Base-by-base conservation (phyloP, 2,113 vertebrate genomes). In the Ammospiza nelsoni region DNA sequence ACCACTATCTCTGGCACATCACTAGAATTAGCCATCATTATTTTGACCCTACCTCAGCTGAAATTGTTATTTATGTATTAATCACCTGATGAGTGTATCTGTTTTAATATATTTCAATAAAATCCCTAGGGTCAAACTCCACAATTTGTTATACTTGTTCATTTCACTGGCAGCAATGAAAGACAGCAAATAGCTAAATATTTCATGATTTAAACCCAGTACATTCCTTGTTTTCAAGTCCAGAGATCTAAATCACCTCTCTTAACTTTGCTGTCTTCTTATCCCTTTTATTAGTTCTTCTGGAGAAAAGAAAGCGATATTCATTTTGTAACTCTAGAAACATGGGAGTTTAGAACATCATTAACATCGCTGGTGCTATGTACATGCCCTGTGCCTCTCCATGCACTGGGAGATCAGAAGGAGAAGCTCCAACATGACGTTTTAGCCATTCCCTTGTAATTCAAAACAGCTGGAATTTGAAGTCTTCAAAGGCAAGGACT, bases 1-100 rank as follows among this genome's bases (percentile, higher is more conserved):
- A 72, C 35, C 46, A 74, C 39, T 33, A 73, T 75, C 82, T 85
- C 18, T 52, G 67, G 87, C 73, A 68, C 16, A 65, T 51, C 28
- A n/a, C 71, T 82, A 75, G 57, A 96, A 94, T 75, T 68, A 85
- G n/a, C 37, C 43, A 55, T 41, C 84, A 87, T 87, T 95, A 90
- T 90, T 96, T 95, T 90, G 52, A 83, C 79, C 37, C n/a, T 66
- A 55, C 46, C 52, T 93, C 57, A 73, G 74, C 28, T 89, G 71
- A 93, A 96, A 95, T 91, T 69, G 29, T 57, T 91, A 89, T 91
- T 95, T 95, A 86, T 82, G 28, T 88, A 90, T 94, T 95, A 65
- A 92, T 76, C 77, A 82, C 31, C 44, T 86, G 54, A 89, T 48
- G 39, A 72, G 25, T 82, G 7, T 28, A 93, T 55, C 44, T 72